Base-by-base conservation (phyloP, 2,888 invertebrate species). In the Eupeodes latifasciatus region DNA sequence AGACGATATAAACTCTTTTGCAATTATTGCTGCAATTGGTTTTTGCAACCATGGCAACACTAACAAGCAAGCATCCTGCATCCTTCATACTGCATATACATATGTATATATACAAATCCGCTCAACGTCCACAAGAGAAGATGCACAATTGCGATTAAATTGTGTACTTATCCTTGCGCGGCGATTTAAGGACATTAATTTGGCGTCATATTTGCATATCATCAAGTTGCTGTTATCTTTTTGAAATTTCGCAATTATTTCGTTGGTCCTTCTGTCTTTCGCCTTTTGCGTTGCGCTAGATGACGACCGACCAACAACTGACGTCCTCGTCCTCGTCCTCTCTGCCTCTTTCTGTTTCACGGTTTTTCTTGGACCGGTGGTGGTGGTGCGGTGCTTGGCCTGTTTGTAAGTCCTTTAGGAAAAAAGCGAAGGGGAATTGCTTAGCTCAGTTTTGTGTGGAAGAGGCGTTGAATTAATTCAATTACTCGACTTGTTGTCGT, bases 191-290 rank as follows among this genome's bases (percentile, higher is more conserved):
- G 84, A 81, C 84, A 88, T 88, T 88, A 84, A 88, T 85, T 88
- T 88, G 88, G 84, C 84, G 84, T 85, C 81, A 88, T 88, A 88
- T 88, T 88, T 88, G 88, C 88, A 88, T 88, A 88, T 84, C 84
- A 84, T 84, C 88, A 81, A 88, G 84, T 71, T 75, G 81, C 85
- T 81, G 81, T 84, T 84, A 88, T 88, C 88, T 88, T 78, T 81
- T 53, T 51, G 72, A 78, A 72, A 67, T 78, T 88, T 88, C 59
- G 71, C 84, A 85, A 88, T 88, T 88, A 88, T 85, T 85, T 81
- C 67, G 87, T 71, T 87, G 53, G 75, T 76, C 75, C 47, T 66
- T 59, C 27, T 71, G 62, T 64, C 62, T 76, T 19, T 53, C 3
- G 62, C n/a, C 7, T 16, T 27, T 51, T 76, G 62, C 69, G 14